Conservation (phyloP, 2,113 vertebrate genomes). For the Chauna torquata region DNA sequence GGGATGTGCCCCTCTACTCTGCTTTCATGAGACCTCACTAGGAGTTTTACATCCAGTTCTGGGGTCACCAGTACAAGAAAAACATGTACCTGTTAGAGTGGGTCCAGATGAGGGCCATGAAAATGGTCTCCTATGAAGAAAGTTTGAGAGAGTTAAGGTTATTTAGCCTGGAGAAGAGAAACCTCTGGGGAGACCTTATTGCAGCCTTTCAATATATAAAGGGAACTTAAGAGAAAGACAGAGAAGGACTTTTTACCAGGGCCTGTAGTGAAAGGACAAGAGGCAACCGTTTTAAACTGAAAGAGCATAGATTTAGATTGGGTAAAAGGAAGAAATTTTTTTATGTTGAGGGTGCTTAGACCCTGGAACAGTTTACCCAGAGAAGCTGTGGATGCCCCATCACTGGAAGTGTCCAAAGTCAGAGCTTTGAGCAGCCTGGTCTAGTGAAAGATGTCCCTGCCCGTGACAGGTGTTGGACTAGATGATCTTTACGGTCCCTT, state of each 20-base stretch:
- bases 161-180: not conserved
- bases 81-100: not conserved
- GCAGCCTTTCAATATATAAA: not conserved
- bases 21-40: not conserved
- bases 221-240: too few species aligned
- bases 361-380: too few species aligned
- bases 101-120: not conserved
- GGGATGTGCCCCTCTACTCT: not conserved
- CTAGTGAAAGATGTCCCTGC: not conserved
- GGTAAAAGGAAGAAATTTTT: too few species aligned
- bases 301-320: too few species aligned
- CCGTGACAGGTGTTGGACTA: not conserved
- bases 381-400: too few species aligned
- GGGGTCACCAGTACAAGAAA: not conserved
- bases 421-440: not conserved
- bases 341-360: too few species aligned
- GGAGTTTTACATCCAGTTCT: not conserved
- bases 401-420: too few species aligned
- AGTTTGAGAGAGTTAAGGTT: not conserved
- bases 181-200: not conserved
- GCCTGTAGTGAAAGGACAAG: too few species aligned
- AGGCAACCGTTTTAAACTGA: too few species aligned
- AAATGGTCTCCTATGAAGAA: not conserved
- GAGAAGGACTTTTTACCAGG: too few species aligned
- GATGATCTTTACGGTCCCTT: not conserved